phyloP scores from a whole-genome alignment of 2,113 vertebrate species.

The Malurus elegans region DNA sequence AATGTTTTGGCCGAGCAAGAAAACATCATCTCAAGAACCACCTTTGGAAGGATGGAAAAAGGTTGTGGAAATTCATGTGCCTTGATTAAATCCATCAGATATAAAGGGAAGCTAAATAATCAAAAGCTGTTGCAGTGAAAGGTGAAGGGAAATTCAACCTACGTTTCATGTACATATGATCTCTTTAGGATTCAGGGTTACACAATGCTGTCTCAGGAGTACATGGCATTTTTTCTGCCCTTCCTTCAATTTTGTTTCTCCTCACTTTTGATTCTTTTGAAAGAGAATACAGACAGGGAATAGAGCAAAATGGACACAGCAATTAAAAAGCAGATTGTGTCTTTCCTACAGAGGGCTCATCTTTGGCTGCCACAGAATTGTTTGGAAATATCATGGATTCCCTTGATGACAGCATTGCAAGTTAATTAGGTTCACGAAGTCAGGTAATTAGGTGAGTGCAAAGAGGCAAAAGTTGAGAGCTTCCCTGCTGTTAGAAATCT shows the following conservation, averaged over 20 bases:
- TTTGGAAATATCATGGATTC: conserved; percentile 41
- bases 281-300: background rate
- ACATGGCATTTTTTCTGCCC: background rate
- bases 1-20: background rate
- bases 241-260: background rate
- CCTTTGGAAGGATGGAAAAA: background rate
- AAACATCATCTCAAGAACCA: background rate
- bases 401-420: background rate
- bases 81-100: background rate
- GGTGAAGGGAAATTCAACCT: background rate
- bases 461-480: conserved; percentile 9
- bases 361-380: background rate
- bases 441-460: conserved; percentile 8
- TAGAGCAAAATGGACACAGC: background rate
- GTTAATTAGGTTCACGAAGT: conserved; percentile 32
- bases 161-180: background rate
- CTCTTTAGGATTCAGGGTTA: background rate
- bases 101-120: background rate
- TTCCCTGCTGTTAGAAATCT: background rate
- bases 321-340: background rate
- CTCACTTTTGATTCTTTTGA: background rate
- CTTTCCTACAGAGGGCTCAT: background rate
- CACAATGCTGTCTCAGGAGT: background rate
- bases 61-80: background rate
- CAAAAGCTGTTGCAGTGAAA: background rate